Base-by-base conservation (phyloP, 2,113 vertebrate species). In the Orycteropus afer region DNA sequence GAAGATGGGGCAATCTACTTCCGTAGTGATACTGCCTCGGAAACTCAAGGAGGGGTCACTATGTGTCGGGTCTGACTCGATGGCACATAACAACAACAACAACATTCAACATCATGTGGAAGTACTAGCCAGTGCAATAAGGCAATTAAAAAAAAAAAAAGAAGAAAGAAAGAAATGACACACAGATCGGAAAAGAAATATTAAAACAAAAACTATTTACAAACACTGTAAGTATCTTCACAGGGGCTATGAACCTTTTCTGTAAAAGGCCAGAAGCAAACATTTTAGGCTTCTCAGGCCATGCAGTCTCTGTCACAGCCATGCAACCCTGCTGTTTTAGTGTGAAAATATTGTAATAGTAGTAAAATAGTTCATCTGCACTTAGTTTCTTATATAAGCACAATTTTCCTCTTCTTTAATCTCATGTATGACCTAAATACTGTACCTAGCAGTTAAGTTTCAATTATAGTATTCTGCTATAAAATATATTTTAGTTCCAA, bases 251-350 rank as follows among this genome's bases (percentile, higher is more conserved):
- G 34, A 95, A 65, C 1, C 18, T 80, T 80, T 83, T 59, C n/a
- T 77, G 45, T 57, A 61, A 77, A 89, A 37, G 15, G 37, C 25
- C 49, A 86, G 20, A 74, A 65, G 63, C 23, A 89, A 93, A 65
- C 57, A 95, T 57, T 57, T 67, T 90, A 65, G n/a, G 20, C 32
- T 95, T 65, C 65, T 32, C 22, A 93, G 69, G 34, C 37, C 65
- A 90, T 45, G 27, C 63, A 20, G 23, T 81, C 22, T 73, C 65
- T 86, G 32, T 67, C 22, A 8, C 34, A 81, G 57, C 83, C 78
- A 69, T 20, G 63, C n/a, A 63, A 63, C 27, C 85, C 27, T 71
- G n/a, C 22, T 57, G 1, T 20, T 53, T 5, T n/a, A 40, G 8
- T 49, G 13, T n/a, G 25, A 23, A n/a, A 73, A 3, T 53, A 27